A percentile compares a stretch with the other conserved stretches of the same genome.
phyloP scores from a whole-genome alignment of 2,113 vertebrate genomes.

The Trogon surrucura region DNA sequence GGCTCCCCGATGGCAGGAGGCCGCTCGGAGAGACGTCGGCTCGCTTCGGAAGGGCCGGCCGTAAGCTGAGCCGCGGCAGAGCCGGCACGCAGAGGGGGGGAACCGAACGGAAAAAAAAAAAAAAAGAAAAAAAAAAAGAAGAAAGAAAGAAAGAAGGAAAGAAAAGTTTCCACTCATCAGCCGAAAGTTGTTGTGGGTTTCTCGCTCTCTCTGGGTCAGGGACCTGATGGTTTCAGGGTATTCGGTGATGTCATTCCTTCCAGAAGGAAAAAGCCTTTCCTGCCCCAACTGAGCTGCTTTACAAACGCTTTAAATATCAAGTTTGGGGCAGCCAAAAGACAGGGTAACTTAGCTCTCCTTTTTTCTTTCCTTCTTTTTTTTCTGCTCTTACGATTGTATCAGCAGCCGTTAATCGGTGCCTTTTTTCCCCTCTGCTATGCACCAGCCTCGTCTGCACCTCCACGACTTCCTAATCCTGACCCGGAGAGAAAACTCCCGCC shows the following conservation, averaged over 20 bases:
- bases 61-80: too few relatives aligned
- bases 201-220: slow-evolving; percentile 29
- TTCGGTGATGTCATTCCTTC: slow-evolving; percentile 67
- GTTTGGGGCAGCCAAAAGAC: not conserved
- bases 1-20: too few relatives aligned
- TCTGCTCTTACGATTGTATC: not conserved
- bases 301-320: not conserved
- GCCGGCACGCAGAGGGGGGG: too few relatives aligned
- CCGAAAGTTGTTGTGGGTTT: slow-evolving; percentile 34
- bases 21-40: too few relatives aligned
- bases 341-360: not conserved
- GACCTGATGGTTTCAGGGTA: not conserved
- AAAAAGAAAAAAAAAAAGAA: not conserved
- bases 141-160: not conserved
- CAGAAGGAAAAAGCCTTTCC: slow-evolving; percentile 51
- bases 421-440: not conserved
- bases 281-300: not conserved
- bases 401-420: not conserved
- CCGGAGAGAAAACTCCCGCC: not conserved
- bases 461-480: not conserved
- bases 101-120: too few relatives aligned
- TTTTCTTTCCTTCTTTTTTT: not conserved
- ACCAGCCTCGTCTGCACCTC: not conserved
- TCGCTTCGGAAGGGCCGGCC: too few relatives aligned
- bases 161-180: slow-evolving; percentile 52